Evolutionary conservation across 1,140 invertebrate genomes (phyloP).

Genomic region (Lerema accius): DNA sequence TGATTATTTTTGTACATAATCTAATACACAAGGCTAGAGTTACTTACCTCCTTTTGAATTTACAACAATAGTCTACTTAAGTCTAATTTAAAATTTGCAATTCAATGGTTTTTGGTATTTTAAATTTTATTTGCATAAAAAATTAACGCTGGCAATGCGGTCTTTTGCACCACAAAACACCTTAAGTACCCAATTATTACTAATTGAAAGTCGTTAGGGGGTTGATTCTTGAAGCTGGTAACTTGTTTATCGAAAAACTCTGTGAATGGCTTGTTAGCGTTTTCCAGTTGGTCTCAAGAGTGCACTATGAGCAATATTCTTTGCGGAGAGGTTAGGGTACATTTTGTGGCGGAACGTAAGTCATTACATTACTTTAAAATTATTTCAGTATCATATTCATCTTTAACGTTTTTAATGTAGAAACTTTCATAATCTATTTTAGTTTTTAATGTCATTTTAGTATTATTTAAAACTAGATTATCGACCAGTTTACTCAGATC

Average conservation of each 20-base stretch:
- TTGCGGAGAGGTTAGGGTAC: conserved; percentile 32
- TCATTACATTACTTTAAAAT: no score
- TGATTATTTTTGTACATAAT: no score
- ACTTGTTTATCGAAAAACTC: conserved; percentile 66
- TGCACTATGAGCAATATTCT: conserved; percentile 50
- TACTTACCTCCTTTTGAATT: no score
- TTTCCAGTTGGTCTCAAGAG: conserved; percentile 59
- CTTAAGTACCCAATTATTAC: conserved; percentile 59
- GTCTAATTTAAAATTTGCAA: conserved; percentile 30
- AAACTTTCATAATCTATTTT: no score
- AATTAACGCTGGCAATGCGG: conserved; percentile 39
- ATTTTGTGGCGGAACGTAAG: conserved; percentile 10
- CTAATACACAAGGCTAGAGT: no score
- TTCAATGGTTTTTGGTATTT: conserved; percentile 17
- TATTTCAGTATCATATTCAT: no score
- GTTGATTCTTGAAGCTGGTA: conserved; percentile 56
- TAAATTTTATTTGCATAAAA: conserved; percentile 43
- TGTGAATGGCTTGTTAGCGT: conserved; percentile 71
- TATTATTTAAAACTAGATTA: no score
- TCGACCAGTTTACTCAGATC: no score
- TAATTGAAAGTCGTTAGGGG: conserved; percentile 62
- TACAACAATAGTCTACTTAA: conserved; percentile 11
- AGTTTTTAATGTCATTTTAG: no score
- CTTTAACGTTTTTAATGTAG: no score
- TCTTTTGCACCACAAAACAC: conserved; percentile 46